Conservation (phyloP, 1,140 invertebrate species). For the Ptiloglossa arizonensis region DNA sequence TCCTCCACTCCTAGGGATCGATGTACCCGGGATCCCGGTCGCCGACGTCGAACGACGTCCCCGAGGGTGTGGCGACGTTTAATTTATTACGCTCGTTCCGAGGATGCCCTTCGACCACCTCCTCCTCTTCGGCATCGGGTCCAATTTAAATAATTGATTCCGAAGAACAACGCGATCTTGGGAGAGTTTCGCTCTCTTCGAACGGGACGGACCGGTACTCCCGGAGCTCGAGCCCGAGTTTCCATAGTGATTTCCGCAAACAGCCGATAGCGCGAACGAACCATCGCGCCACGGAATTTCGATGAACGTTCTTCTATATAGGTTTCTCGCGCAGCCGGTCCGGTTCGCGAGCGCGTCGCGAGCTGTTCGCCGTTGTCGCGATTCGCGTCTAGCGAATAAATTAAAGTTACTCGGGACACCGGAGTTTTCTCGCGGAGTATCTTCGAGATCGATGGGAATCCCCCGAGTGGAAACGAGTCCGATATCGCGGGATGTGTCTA, state of each 20-base stretch:
- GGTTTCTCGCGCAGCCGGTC: neutral
- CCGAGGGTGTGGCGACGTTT: conserved; percentile 58
- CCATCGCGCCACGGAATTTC: conserved; percentile 6
- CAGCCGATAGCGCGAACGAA: neutral
- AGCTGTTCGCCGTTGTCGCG: neutral
- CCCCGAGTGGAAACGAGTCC: too few species aligned
- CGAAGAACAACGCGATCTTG: conserved; percentile 53
- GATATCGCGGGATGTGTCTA: too few species aligned
- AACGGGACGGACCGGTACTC: too few species aligned
- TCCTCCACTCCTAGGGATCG: neutral
- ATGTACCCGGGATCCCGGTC: too few species aligned
- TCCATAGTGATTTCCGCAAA: conserved; percentile 9
- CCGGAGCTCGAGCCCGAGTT: neutral
- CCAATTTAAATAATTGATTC: conserved; percentile 66
- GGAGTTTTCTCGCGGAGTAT: too few species aligned
- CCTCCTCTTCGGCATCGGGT: too few species aligned
- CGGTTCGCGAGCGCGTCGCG: neutral
- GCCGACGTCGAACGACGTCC: conserved; percentile 50
- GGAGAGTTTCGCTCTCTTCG: conserved; percentile 34
- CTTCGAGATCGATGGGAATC: too few species aligned
- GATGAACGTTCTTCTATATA: neutral
- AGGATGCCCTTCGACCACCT: conserved; percentile 48
- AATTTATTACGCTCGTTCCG: conserved; percentile 62
- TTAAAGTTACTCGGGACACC: too few species aligned
- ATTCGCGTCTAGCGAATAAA: too few species aligned